Evolutionary conservation across 2,888 invertebrate species (phyloP).

Genomic region (Alloscopus bannaensis): DNA sequence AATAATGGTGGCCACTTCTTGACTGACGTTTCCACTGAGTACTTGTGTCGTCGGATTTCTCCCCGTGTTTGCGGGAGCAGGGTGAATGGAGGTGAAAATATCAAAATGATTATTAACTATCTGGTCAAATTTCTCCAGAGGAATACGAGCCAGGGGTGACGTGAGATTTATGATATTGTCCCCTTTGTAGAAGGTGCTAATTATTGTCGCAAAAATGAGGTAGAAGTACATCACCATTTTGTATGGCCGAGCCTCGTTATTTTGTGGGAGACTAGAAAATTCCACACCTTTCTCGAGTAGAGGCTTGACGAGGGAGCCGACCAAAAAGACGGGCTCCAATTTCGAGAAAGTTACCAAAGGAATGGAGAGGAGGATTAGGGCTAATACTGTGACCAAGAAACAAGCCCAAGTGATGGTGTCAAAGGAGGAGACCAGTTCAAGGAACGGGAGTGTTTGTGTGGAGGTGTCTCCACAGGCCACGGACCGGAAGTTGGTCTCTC

Average conservation of each 20-base stretch:
- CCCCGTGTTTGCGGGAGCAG: background rate
- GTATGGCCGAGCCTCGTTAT: background rate
- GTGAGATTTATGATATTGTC: constrained; percentile 17
- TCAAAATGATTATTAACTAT: background rate
- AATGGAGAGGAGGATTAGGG: background rate
- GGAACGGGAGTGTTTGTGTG: background rate
- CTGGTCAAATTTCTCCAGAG: background rate
- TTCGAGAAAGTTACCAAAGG: background rate
- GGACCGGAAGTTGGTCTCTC: background rate
- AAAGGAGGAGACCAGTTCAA: constrained; percentile 1
- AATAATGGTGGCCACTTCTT: background rate
- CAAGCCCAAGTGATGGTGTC: background rate
- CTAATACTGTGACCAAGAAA: background rate
- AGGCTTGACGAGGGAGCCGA: background rate
- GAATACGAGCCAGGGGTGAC: background rate
- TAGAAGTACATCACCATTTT: background rate
- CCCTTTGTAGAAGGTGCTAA: constrained; percentile 13
- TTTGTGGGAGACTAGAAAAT: background rate
- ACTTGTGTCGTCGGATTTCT: background rate
- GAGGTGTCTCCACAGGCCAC: background rate
- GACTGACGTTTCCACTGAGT: background rate
- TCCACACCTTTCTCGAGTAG: background rate
- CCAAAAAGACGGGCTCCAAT: background rate
- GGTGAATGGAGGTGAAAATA: background rate
- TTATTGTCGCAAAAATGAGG: background rate